Evolutionary conservation across 2,888 invertebrate species (phyloP).

Genomic region (Philopedon plagiatum): DNA sequence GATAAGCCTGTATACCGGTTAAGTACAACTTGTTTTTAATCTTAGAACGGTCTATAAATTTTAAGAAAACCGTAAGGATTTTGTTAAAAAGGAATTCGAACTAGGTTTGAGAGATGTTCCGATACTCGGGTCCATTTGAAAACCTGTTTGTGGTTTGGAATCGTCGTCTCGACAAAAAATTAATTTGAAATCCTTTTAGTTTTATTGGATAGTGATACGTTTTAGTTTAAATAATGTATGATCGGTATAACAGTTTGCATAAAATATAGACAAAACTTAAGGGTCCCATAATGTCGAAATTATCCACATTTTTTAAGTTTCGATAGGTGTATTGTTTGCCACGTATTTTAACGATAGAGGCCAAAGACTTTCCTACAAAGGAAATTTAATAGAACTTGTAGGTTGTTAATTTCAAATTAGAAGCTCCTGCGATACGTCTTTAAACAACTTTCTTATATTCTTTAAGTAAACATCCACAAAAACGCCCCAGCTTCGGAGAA

Average conservation of each 20-base stretch:
- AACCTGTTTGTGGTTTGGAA: slow-evolving; percentile 33
- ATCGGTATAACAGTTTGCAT: slow-evolving; percentile 22
- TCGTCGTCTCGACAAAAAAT: neutral
- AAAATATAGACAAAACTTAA: slow-evolving; percentile 40
- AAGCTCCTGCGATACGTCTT: too few relatives aligned
- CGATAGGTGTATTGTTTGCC: too few relatives aligned
- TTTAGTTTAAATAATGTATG: neutral
- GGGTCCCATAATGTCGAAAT: too few relatives aligned
- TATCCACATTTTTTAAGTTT: too few relatives aligned
- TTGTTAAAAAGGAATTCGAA: slow-evolving; percentile 47
- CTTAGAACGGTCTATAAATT: slow-evolving; percentile 49
- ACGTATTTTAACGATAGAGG: too few relatives aligned
- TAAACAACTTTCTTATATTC: too few relatives aligned
- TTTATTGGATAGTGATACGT: slow-evolving; percentile 13
- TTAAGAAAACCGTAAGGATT: slow-evolving; percentile 46
- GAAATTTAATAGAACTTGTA: too few relatives aligned
- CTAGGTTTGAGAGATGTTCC: slow-evolving; percentile 39
- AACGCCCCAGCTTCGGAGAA: too few relatives aligned
- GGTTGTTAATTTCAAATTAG: too few relatives aligned
- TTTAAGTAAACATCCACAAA: too few relatives aligned
- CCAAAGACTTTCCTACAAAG: too few relatives aligned
- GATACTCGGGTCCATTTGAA: slow-evolving; percentile 40
- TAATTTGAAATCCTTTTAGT: slow-evolving; percentile 13
- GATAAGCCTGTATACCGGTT: slow-evolving; percentile 45
- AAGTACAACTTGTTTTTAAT: slow-evolving; percentile 50